Evolutionary conservation across 2,888 invertebrate species (phyloP).

Genomic region (Carterocephalus palaemon): DNA sequence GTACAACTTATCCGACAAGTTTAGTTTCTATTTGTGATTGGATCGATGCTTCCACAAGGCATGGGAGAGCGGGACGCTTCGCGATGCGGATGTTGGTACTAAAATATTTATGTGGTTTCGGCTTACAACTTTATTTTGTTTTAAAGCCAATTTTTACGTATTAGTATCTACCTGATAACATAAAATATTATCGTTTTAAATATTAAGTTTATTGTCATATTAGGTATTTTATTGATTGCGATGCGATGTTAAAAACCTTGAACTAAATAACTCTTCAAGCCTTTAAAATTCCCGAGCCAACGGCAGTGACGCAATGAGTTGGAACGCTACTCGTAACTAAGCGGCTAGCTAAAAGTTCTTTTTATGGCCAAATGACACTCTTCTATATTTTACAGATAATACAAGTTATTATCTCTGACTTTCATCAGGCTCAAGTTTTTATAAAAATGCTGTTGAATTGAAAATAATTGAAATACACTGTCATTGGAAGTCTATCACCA

Average conservation of each 20-base stretch:
- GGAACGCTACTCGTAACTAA: slow-evolving; percentile 27
- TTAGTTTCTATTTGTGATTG: slow-evolving; percentile 21
- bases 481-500: too few relatives aligned
- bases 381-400: slow-evolving; percentile 33
- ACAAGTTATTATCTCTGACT: not conserved
- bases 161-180: too few relatives aligned
- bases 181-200: not conserved
- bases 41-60: slow-evolving; percentile 10
- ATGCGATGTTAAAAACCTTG: slow-evolving; percentile 18
- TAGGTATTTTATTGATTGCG: slow-evolving; percentile 3
- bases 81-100: slow-evolving; percentile 12
- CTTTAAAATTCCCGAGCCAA: slow-evolving; percentile 27
- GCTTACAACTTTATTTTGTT: not conserved
- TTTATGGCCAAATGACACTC: slow-evolving; percentile 16
- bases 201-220: not conserved
- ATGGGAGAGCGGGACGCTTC: slow-evolving; percentile 4
- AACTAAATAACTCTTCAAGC: slow-evolving; percentile 19
- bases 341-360: slow-evolving; percentile 27
- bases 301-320: slow-evolving; percentile 28
- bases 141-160: too few relatives aligned
- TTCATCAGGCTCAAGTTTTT: too few relatives aligned
- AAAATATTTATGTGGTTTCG: not conserved
- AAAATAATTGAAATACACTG: too few relatives aligned
- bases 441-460: too few relatives aligned
- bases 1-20: slow-evolving; percentile 30